Percentiles rank a stretch among this genome's conserved stretches.
phyloP scores from a whole-genome alignment of 2,113 vertebrate species.

The Bostrychus sinensis region DNA sequence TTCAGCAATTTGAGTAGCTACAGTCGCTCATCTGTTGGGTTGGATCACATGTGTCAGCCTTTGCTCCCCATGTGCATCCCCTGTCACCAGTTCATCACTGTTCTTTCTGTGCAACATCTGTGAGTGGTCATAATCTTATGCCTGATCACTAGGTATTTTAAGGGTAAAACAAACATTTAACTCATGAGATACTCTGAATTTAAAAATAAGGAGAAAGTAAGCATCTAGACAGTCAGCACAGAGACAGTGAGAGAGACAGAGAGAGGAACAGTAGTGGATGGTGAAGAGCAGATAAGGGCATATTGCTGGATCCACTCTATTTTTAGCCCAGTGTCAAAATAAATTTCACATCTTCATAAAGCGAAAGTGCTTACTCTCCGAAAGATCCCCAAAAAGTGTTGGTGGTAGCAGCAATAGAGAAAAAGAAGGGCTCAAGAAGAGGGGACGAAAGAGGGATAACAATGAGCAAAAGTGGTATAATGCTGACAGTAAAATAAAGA shows the following conservation, averaged over 20 bases:
- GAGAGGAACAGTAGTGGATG: constrained; percentile 23
- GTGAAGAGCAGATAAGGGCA: constrained; percentile 54
- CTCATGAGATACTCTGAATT: constrained; percentile 56
- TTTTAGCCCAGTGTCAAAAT: constrained; percentile 81
- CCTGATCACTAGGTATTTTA: too few species aligned
- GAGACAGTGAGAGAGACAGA: constrained; percentile 9
- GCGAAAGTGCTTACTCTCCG: constrained; percentile 89
- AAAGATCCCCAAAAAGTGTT: constrained; percentile 76
- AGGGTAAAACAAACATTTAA: too few species aligned
- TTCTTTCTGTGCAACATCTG: too few species aligned
- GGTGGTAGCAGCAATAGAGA: constrained; percentile 54
- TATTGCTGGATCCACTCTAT: constrained; percentile 75
- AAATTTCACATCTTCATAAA: constrained; percentile 88
- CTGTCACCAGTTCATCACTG: too few species aligned
- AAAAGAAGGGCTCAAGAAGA: constrained; percentile 55
- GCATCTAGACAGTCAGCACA: constrained; percentile 19
- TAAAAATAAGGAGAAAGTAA: constrained; percentile 37
- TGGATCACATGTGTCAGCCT: too few species aligned
- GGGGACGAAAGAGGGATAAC: constrained; percentile 66
- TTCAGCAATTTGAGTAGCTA: too few species aligned
- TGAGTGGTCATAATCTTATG: too few species aligned
- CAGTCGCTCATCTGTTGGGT: too few species aligned
- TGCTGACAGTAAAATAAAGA: constrained; percentile 87
- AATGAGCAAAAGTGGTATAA: constrained; percentile 70
- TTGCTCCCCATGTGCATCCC: too few species aligned